Conservation (phyloP, 2,888 invertebrate genomes). For the Nomada lathburiana region DNA sequence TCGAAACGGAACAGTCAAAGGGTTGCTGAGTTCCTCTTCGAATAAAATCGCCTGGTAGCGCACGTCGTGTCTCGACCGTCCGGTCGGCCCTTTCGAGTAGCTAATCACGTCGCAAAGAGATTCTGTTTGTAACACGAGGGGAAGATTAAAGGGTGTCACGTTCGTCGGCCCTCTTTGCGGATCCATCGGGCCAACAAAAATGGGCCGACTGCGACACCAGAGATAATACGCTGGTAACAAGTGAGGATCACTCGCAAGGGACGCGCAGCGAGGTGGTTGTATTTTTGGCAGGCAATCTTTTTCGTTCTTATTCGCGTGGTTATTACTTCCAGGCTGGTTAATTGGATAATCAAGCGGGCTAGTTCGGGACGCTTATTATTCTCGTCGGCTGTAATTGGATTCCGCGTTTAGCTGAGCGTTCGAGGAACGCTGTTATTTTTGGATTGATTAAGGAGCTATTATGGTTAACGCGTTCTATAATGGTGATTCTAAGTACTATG, state of each 20-base stretch:
- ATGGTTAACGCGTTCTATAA: conserved; percentile 11
- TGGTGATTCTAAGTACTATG: neutral
- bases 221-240: neutral
- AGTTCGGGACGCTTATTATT: conserved; percentile 15
- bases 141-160: conserved; percentile 50
- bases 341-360: conserved; percentile 41
- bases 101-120: conserved; percentile 51
- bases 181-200: too few species aligned
- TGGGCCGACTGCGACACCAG: too few species aligned
- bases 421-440: conserved; percentile 7
- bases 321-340: conserved; percentile 15
- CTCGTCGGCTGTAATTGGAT: conserved; percentile 32
- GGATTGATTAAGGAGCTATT: conserved; percentile 26
- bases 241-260: conserved; percentile 10
- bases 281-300: conserved; percentile 40
- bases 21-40: conserved; percentile 44
- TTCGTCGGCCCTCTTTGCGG: conserved; percentile 1
- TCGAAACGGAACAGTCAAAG: neutral
- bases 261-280: neutral
- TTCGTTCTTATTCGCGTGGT: neutral
- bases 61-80: conserved; percentile 10
- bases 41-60: conserved; percentile 41
- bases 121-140: conserved; percentile 50
- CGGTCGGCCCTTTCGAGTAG: conserved; percentile 2
- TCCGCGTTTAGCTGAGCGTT: conserved; percentile 21